Conservation (phyloP, 2,113 vertebrate genomes). For the Clinocottus analis region DNA sequence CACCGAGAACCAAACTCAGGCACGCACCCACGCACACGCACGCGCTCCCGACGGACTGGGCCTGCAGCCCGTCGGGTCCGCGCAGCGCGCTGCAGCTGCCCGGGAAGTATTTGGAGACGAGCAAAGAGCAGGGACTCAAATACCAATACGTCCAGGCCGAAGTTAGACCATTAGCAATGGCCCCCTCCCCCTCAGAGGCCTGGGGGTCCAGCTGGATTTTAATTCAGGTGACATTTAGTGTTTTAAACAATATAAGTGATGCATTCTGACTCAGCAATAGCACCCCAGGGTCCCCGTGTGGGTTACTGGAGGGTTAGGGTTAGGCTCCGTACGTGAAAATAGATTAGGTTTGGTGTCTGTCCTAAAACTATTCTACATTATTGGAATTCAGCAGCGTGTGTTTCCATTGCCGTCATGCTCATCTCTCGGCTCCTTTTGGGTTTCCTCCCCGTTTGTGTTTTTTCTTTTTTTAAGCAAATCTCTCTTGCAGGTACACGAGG, state of each 20-base stretch:
- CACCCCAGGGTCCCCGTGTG: not conserved
- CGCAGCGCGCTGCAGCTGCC: conserved; percentile 29
- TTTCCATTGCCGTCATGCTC: not conserved
- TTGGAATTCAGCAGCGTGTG: not conserved
- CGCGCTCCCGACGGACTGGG: conserved; percentile 66
- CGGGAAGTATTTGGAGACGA: conserved; percentile 19
- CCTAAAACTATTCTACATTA: not conserved
- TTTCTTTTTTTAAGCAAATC: not conserved
- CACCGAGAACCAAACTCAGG: conserved; percentile 18
- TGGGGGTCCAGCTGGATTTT: no score
- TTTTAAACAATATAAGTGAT: not conserved
- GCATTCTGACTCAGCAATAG: no score
- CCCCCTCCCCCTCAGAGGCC: no score
- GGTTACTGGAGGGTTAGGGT: not conserved
- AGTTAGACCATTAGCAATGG: no score
- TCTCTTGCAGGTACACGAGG: conserved; percentile 90
- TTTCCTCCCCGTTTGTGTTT: not conserved
- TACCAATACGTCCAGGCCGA: not conserved
- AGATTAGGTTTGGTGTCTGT: no score
- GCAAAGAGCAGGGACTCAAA: not conserved
- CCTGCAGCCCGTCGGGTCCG: not conserved
- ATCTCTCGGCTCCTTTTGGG: not conserved
- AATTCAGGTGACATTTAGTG: not conserved
- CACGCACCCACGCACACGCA: no score
- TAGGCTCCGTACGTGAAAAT: not conserved